Evolutionary conservation across 1,140 invertebrate species (phyloP).

Genomic region (Conus betulinus): DNA sequence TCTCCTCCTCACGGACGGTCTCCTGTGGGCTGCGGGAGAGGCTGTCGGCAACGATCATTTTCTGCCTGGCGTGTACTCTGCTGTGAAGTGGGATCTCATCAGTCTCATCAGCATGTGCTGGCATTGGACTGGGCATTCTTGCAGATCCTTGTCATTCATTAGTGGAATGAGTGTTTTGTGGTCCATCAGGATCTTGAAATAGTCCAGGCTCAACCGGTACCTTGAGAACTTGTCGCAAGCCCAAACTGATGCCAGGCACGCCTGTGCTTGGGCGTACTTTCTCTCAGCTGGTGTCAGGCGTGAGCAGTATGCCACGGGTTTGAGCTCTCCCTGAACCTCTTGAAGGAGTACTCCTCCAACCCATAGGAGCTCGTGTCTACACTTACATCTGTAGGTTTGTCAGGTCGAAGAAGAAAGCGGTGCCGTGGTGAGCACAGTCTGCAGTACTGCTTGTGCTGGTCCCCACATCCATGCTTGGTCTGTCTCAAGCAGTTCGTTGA

Average conservation of each 20-base stretch:
- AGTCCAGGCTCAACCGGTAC: conserved; percentile 74
- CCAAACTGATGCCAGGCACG: conserved; percentile 76
- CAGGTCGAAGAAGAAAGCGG: conserved; percentile 16
- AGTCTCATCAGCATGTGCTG: conserved; percentile 50
- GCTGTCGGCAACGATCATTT: conserved; percentile 42
- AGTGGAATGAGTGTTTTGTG: conserved; percentile 69
- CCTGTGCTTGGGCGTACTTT: conserved; percentile 78
- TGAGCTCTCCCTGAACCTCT: conserved; percentile 28
- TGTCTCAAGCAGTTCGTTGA: conserved; percentile 37
- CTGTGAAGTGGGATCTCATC: conserved; percentile 33
- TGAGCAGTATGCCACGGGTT: conserved; percentile 50
- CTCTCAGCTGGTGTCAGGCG: conserved; percentile 65
- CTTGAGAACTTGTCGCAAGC: conserved; percentile 77
- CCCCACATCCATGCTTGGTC: conserved; percentile 36
- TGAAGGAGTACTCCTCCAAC: conserved; percentile 43
- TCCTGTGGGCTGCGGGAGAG: conserved; percentile 17
- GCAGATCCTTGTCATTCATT: conserved; percentile 44
- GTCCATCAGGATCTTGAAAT: conserved; percentile 61
- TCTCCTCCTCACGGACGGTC: neutral
- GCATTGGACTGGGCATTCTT: conserved; percentile 38
- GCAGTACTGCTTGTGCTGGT: conserved; percentile 28
- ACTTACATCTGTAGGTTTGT: neutral
- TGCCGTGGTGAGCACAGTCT: conserved; percentile 9
- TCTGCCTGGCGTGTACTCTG: conserved; percentile 45
- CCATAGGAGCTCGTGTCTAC: neutral